Evolutionary conservation across 2,113 vertebrate species (phyloP).

Genomic region (Eolophus roseicapilla): DNA sequence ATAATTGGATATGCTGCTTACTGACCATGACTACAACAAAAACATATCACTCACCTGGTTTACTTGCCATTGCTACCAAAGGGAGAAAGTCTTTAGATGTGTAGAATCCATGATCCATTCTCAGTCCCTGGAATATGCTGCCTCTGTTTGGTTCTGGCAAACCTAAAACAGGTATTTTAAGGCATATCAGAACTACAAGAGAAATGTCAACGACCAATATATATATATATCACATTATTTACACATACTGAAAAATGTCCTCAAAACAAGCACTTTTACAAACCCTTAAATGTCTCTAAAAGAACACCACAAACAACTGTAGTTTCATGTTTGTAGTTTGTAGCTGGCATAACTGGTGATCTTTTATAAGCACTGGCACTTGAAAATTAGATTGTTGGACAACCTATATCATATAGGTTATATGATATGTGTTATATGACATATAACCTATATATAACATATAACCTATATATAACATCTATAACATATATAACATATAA

Average conservation of each 20-base stretch:
- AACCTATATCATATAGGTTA: neutral
- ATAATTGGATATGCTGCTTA: neutral
- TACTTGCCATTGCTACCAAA: slow-evolving; percentile 88
- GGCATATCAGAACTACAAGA: neutral
- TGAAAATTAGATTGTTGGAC: neutral
- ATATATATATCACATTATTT: neutral
- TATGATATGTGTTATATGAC: no score
- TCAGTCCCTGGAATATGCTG: slow-evolving; percentile 82
- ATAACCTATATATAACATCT: neutral
- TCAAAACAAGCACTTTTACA: neutral
- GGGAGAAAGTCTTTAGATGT: slow-evolving; percentile 93
- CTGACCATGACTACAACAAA: neutral
- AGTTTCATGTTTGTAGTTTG: neutral
- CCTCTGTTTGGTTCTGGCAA: slow-evolving; percentile 90
- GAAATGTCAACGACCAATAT: neutral
- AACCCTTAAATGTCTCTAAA: neutral
- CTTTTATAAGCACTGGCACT: neutral
- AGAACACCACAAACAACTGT: neutral
- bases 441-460: no score
- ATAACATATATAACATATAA: neutral
- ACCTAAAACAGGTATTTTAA: slow-evolving; percentile 72
- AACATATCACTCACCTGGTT: slow-evolving; percentile 76
- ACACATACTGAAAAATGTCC: neutral
- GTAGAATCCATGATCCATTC: slow-evolving; percentile 85
- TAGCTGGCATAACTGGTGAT: neutral